Percentiles rank a stretch among this genome's conserved stretches.
phyloP scores from a whole-genome alignment of 2,113 vertebrate species.

The Macaca nemestrina region DNA sequence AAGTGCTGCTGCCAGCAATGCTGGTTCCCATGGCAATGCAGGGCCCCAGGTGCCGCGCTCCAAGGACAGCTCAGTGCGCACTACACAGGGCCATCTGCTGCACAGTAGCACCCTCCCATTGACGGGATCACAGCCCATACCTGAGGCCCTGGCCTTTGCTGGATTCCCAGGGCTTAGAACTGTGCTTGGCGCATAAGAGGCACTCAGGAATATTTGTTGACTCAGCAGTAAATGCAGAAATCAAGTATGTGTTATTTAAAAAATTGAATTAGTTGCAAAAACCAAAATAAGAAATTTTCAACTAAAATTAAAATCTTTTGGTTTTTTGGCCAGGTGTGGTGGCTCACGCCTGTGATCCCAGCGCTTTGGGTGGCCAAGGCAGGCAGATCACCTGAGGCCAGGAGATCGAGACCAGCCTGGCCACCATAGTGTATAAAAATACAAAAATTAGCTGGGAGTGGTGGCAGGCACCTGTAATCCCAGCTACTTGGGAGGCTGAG shows the following conservation, averaged over 20 bases:
- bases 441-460: too few relatives aligned
- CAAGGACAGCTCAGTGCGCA: background rate
- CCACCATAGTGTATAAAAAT: too few relatives aligned
- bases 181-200: background rate
- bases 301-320: background rate
- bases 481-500: too few relatives aligned
- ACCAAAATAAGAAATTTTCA: background rate
- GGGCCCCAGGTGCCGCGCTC: background rate
- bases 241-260: background rate
- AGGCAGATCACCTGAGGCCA: too few relatives aligned
- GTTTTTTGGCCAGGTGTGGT: too few relatives aligned
- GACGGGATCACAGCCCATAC: background rate
- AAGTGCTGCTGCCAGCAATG: accelerated
- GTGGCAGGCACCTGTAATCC: too few relatives aligned
- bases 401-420: too few relatives aligned
- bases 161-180: background rate
- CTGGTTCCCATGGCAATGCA: background rate
- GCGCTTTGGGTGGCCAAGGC: too few relatives aligned
- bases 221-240: background rate
- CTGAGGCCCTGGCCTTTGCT: background rate
- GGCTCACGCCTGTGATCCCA: too few relatives aligned
- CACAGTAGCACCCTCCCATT: accelerated
- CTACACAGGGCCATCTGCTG: background rate
- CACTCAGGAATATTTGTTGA: background rate
- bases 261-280: background rate